Evolutionary conservation across 37 sponge, comb jelly and placozoan genomes (phyloP), one percentile per base, ranked within the genome.

Genomic region (Cladorhizidae sp.): DNA sequence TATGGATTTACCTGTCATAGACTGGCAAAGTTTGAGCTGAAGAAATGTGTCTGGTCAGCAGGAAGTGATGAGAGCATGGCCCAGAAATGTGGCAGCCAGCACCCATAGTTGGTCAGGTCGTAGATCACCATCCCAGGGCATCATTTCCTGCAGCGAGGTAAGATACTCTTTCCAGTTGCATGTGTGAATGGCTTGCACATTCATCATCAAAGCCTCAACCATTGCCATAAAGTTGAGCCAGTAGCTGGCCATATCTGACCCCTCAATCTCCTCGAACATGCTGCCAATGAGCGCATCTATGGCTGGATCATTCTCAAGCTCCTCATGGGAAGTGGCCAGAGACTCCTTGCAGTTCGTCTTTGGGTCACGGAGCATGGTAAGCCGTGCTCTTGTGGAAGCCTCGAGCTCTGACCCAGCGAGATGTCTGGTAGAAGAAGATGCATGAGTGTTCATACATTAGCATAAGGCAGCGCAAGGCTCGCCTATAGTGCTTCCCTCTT

Each of bases 1-100:
- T 61, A 61, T 61, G 62, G 62, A n/a, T 61, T 61, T 61, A 22
- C 62, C 62, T 61, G 62, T 61, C 62, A 61, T 61, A n/a, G n/a
- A n/a, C n/a, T n/a, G n/a, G n/a, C n/a, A n/a, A n/a, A n/a, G 62
- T 61, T 61, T 61, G 62, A 61, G n/a, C 17, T 61, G 62, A 61
- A 61, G 25, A 61, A n/a, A n/a, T n/a, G n/a, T n/a, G n/a, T n/a
- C n/a, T n/a, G n/a, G n/a, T n/a, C n/a, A n/a, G n/a, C n/a, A n/a
- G n/a, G n/a, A n/a, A n/a, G n/a, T n/a, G n/a, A n/a, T n/a, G n/a
- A n/a, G n/a, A n/a, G n/a, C n/a, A 61, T n/a, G 11, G 54, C 54
- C 54, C 54, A 52, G 15, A 52, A 52, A 52, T 52, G 15, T 52
- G 54, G 54, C 15, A 52, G 15, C 54, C 54, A 52, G 15, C 54